Evolutionary conservation across 2,797 vertebrate species (phyloP).

Genomic region (Cuniculus paca): DNA sequence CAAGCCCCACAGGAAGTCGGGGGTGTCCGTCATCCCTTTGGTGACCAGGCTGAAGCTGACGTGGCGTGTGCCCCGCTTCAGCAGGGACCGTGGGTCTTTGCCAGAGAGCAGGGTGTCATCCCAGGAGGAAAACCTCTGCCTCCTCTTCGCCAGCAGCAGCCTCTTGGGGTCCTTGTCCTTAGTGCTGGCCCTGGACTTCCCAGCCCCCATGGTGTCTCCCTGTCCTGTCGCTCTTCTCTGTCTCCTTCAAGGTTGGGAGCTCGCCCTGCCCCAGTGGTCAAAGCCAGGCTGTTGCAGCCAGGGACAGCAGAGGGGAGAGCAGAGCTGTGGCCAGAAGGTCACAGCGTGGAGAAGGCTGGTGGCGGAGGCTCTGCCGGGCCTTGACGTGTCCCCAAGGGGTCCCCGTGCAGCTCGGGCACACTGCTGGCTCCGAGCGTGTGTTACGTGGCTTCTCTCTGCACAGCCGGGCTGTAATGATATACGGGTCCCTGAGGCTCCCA

Average conservation of each 20-base stretch:
- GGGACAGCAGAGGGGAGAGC: background rate
- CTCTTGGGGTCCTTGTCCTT: conserved; percentile 83
- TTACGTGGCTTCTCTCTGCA: conserved; percentile 83
- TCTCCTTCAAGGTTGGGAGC: background rate
- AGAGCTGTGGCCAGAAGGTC: conserved; percentile 31
- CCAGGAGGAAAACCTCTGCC: conserved; percentile 85
- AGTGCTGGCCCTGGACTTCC: conserved; percentile 87
- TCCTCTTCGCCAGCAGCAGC: conserved; percentile 78
- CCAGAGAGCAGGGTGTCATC: conserved; percentile 90
- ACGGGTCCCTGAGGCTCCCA: conserved; percentile 85
- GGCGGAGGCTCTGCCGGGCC: conserved; percentile 54
- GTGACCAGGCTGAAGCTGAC: conserved; percentile 93
- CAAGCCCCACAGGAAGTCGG: conserved; percentile 94
- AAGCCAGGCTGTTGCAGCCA: background rate
- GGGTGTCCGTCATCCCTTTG: conserved; percentile 91
- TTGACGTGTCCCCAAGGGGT: conserved; percentile 52
- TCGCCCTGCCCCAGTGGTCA: background rate
- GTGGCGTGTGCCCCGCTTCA: conserved; percentile 89
- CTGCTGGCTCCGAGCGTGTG: conserved; percentile 64
- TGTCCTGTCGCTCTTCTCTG: background rate
- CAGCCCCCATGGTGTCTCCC: conserved; percentile 90
- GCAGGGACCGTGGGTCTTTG: conserved; percentile 87
- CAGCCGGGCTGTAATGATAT: conserved; percentile 86
- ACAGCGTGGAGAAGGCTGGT: conserved; percentile 36
- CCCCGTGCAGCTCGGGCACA: conserved; percentile 66